Conservation (phyloP, 2,888 invertebrate genomes). For the Urechis unicinctus region DNA sequence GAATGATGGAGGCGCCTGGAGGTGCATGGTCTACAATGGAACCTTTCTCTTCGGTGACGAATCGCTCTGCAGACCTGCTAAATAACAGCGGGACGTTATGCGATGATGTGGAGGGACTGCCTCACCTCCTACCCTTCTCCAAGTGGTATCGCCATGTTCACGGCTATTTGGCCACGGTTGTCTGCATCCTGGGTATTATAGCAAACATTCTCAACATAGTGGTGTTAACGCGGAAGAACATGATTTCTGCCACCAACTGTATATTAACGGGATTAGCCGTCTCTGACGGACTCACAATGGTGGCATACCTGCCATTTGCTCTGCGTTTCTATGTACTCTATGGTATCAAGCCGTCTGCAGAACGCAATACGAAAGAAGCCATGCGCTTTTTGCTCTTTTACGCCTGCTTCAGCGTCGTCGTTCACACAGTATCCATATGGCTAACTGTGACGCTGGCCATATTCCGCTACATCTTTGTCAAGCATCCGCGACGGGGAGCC, state of each 20-base stretch:
- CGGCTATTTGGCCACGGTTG: conserved; percentile 74
- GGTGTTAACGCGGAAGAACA: conserved; percentile 70
- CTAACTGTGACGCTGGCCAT: conserved; percentile 86
- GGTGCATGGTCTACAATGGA: no score
- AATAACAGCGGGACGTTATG: background rate
- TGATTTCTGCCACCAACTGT: conserved; percentile 77
- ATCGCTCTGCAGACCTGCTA: no score
- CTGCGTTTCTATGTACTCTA: conserved; percentile 58
- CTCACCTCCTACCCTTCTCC: conserved; percentile 4
- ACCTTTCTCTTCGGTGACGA: no score
- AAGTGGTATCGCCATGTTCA: conserved; percentile 55
- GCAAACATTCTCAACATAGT: conserved; percentile 86
- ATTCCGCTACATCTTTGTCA: conserved; percentile 68
- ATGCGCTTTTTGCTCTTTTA: conserved; percentile 60
- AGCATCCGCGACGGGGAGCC: conserved; percentile 67
- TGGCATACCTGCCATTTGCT: conserved; percentile 83
- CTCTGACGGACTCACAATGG: conserved; percentile 82
- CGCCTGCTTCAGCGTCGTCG: conserved; percentile 78
- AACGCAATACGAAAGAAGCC: conserved; percentile 25
- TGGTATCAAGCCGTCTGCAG: conserved; percentile 24
- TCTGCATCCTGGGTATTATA: conserved; percentile 81
- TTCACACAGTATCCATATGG: conserved; percentile 90
- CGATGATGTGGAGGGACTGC: background rate
- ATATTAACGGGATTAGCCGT: conserved; percentile 76
- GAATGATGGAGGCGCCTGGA: no score